A percentile compares a stretch with the other conserved stretches of the same genome.
These are phyloP conservation scores for Micoletzkya japonica DNA, from an alignment of 2,888 invertebrate species.

Conservation along the genomic window DNA sequence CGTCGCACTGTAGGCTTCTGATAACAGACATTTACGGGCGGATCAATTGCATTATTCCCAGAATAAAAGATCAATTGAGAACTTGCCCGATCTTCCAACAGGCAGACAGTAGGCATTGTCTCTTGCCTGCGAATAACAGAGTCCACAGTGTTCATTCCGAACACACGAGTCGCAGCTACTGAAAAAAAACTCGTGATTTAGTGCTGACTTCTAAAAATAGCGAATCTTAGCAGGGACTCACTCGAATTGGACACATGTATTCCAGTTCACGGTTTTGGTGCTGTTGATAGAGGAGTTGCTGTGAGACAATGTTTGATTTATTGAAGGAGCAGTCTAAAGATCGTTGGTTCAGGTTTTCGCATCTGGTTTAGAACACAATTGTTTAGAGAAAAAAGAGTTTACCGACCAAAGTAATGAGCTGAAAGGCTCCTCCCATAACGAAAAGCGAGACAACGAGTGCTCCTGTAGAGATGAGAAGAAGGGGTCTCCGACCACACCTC, in stretches of 20 bases:
- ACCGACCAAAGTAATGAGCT: constrained; percentile 40
- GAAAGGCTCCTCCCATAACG: constrained; percentile 52
- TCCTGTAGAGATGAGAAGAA: constrained; percentile 43
- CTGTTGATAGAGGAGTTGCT: too few species aligned
- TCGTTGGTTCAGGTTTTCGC: not conserved
- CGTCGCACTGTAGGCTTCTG: constrained; percentile 5
- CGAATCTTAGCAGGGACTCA: not conserved
- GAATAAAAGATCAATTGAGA: not conserved
- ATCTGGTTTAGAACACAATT: not conserved
- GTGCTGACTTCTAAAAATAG: not conserved
- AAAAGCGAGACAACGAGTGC: constrained; percentile 40
- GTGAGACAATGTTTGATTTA: not conserved
- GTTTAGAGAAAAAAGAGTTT: not conserved
- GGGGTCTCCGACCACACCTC: constrained; percentile 66
- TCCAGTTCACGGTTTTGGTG: too few species aligned
- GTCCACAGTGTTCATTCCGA: constrained; percentile 66
- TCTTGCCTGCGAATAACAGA: constrained; percentile 38
- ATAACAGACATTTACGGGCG: too few species aligned
- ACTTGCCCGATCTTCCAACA: constrained; percentile 1
- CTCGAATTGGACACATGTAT: not conserved
- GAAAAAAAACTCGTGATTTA: constrained; percentile 18
- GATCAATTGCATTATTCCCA: too few species aligned
- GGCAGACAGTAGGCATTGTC: constrained; percentile 16
- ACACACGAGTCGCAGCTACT: constrained; percentile 67
- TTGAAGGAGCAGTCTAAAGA: not conserved